phyloP scores from a whole-genome alignment of 2,888 invertebrate species.

The Pyrochroa serraticornis region DNA sequence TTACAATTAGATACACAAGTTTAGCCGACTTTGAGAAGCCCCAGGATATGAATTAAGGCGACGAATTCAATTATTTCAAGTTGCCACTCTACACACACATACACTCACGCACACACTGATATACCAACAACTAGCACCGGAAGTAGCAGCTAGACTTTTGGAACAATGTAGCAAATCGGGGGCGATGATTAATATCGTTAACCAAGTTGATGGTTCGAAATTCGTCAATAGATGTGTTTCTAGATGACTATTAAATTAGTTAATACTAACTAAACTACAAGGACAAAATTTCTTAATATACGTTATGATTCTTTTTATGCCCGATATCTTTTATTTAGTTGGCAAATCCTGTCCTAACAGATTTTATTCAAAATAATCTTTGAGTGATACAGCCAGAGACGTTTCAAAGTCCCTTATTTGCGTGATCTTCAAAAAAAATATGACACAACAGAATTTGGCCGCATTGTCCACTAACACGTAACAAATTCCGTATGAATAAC shows the following conservation, averaged over 20 bases:
- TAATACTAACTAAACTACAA: no score
- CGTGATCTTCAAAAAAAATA: neutral
- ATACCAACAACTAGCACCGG: neutral
- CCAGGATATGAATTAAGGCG: constrained; percentile 37
- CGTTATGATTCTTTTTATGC: no score
- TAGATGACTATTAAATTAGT: no score
- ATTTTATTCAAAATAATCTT: no score
- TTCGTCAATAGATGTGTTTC: neutral
- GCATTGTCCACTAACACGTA: constrained; percentile 37
- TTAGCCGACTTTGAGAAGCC: constrained; percentile 38
- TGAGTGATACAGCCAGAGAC: no score
- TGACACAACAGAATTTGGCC: neutral
- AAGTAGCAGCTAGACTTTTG: neutral
- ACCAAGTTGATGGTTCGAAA: neutral
- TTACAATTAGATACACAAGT: constrained; percentile 53
- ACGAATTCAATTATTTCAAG: constrained; percentile 35
- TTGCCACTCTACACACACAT: constrained; percentile 24
- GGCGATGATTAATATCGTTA: constrained; percentile 1
- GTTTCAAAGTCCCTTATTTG: neutral
- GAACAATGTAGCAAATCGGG: no score
- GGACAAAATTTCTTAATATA: no score
- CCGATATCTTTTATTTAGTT: no score
- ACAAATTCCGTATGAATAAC: constrained; percentile 43
- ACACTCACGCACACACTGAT: neutral
- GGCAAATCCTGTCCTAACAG: no score